Conservation (phyloP, 2,888 invertebrate genomes). For the Adela reaumurella region DNA sequence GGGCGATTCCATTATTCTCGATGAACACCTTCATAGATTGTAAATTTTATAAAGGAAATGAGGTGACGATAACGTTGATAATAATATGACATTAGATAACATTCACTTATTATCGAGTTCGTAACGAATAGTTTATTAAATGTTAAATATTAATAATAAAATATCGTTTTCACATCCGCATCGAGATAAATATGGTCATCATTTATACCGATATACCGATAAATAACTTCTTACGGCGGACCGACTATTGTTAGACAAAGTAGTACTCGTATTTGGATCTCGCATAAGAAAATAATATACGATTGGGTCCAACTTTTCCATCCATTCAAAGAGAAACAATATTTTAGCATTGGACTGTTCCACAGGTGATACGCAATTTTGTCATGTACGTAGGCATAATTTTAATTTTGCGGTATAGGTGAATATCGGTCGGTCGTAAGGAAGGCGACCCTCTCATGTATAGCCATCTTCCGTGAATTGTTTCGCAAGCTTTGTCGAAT, state of each 20-base stretch:
- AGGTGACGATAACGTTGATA: neutral
- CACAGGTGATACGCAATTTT: neutral
- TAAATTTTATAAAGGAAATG: neutral
- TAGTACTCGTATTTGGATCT: constrained; percentile 5
- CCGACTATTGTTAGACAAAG: neutral
- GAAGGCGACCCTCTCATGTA: neutral
- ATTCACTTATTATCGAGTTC: neutral
- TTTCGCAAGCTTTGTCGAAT: neutral
- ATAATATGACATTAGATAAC: neutral
- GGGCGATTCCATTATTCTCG: too few species aligned
- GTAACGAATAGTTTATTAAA: neutral
- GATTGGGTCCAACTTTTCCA: constrained; percentile 52
- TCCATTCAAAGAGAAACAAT: constrained; percentile 38
- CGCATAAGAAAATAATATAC: constrained; percentile 23
- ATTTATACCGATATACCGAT: neutral
- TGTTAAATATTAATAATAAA: neutral
- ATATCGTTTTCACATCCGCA: neutral
- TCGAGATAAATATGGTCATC: neutral
- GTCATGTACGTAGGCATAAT: neutral
- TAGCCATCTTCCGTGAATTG: neutral
- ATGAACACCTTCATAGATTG: too few species aligned
- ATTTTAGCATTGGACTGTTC: constrained; percentile 32
- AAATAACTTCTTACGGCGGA: neutral
- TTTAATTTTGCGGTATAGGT: neutral
- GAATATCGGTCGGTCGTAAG: neutral